Base-by-base conservation (phyloP, 2,113 vertebrate genomes). In the Pachycephala philippinensis region DNA sequence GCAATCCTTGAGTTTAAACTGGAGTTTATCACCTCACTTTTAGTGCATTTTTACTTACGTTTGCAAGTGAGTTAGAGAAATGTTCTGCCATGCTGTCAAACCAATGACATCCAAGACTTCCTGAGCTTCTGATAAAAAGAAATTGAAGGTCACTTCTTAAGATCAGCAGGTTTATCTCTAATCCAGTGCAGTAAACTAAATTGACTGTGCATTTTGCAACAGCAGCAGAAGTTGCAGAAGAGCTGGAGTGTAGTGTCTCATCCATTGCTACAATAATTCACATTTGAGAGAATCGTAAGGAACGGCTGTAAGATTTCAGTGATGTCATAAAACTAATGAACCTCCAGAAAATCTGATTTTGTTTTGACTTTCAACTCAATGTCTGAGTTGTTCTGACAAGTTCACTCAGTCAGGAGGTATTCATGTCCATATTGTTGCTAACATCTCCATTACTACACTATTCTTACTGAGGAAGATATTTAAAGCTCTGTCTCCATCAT, bases 131-230 rank as follows among this genome's bases (percentile, higher is more conserved):
- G 65, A 94, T 86, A 80, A 90, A 84, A 91, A 90, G 86, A 95
- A 95, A 95, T 87, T 97, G 75, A 89, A 96, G 95, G 93, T 97
- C 76, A 72, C 26, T 87, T 88, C 57, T 88, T 82, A 68, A 94
- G 68, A 86, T 93, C 89, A 93, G 90, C 88, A 91, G 35, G 72
- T 92, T 96, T 90, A 91, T 97, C 89, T 95, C 56, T 93, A 90
- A 93, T 90, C 89, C 75, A 76, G 57, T 27, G n/a, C 28, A 52
- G 59, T 90, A 80, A 93, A 95, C 28, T 87, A 84, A 96, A 94
- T 88, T 53, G 86, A 63, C 59, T 82, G 70, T 78, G 21, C 49
- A 90, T 91, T 96, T 92, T 95, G 91, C 85, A 89, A 37, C 37
- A 89, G 20, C 47, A 95, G 84, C 87, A 90, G 21, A 93, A 75